Evolutionary conservation across 2,888 invertebrate species (phyloP).

Genomic region (Pterostichus madidus): DNA sequence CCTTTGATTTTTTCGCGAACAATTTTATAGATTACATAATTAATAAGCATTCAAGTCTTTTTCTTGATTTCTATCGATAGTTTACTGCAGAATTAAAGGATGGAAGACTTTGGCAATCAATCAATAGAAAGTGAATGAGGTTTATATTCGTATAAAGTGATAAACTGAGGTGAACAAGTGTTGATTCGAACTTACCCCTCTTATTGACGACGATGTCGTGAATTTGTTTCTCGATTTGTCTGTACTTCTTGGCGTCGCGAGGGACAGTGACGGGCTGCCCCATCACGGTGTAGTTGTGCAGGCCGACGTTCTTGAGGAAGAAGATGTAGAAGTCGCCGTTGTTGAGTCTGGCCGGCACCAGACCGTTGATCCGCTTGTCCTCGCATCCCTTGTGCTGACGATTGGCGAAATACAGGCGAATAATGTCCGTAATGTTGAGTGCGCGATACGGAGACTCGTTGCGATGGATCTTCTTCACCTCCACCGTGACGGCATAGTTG

Average conservation of each 20-base stretch:
- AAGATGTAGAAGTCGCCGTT: conserved; percentile 81
- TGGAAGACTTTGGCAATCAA: not conserved
- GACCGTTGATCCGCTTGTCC: conserved; percentile 71
- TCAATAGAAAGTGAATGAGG: conserved; percentile 5
- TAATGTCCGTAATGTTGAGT: conserved; percentile 77
- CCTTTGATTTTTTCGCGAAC: not conserved
- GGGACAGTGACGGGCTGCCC: conserved; percentile 78
- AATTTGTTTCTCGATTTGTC: conserved; percentile 71
- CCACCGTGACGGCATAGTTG: conserved; percentile 84
- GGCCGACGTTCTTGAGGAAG: conserved; percentile 81
- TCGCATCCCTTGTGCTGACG: conserved; percentile 71
- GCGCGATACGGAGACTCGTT: conserved; percentile 78
- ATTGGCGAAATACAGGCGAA: conserved; percentile 79
- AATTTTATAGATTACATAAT: not conserved
- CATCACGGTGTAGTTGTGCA: conserved; percentile 80
- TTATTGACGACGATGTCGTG: conserved; percentile 69
- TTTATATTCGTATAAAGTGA: not conserved
- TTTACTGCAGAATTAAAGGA: too few species aligned
- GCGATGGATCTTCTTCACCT: conserved; percentile 83
- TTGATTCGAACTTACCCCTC: conserved; percentile 50
- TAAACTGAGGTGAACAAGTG: not conserved
- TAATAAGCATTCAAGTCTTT: not conserved
- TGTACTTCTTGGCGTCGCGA: conserved; percentile 68
- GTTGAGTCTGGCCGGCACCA: conserved; percentile 80
- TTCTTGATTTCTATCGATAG: too few species aligned